These are phyloP conservation scores for Coryphaenoides rupestris DNA, from an alignment of 2,113 vertebrate genomes.

Conservation along the genomic window DNA sequence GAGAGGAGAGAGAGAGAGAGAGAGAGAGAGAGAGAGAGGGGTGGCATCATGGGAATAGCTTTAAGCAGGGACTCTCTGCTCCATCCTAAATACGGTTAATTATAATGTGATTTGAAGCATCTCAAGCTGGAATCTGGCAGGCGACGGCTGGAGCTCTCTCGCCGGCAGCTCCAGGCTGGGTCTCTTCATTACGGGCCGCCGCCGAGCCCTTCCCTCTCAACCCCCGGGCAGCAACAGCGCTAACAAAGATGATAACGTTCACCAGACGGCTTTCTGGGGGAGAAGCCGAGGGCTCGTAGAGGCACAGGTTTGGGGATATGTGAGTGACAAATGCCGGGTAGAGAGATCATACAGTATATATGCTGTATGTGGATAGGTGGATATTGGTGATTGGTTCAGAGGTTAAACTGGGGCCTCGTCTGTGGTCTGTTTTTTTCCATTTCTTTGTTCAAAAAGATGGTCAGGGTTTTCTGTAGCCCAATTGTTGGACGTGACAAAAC, in stretches of 20 bases:
- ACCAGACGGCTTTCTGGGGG: neutral
- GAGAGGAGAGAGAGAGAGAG: constrained; percentile 61
- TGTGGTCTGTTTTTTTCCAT: too few relatives aligned
- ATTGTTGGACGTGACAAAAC: too few relatives aligned
- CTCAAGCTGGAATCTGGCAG: constrained; percentile 78
- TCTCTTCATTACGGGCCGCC: constrained; percentile 87
- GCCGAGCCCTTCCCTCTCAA: constrained; percentile 65
- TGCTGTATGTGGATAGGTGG: neutral
- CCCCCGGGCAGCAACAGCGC: constrained; percentile 56
- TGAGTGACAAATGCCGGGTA: too few relatives aligned
- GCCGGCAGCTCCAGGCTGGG: constrained; percentile 44
- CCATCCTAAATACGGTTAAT: constrained; percentile 93
- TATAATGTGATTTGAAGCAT: constrained; percentile 78
- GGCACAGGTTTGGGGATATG: neutral
- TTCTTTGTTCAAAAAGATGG: too few relatives aligned
- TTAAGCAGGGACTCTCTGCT: constrained; percentile 78
- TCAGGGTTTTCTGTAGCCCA: too few relatives aligned
- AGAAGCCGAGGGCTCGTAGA: neutral
- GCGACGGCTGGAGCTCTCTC: constrained; percentile 63
- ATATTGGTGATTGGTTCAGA: too few relatives aligned
- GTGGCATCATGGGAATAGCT: constrained; percentile 81
- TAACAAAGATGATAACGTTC: neutral
- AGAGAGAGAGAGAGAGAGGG: constrained; percentile 72
- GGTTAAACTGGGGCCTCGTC: too few relatives aligned
- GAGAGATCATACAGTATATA: neutral